Conservation (phyloP, 2,113 vertebrate species). For the Turdus rufiventris region DNA sequence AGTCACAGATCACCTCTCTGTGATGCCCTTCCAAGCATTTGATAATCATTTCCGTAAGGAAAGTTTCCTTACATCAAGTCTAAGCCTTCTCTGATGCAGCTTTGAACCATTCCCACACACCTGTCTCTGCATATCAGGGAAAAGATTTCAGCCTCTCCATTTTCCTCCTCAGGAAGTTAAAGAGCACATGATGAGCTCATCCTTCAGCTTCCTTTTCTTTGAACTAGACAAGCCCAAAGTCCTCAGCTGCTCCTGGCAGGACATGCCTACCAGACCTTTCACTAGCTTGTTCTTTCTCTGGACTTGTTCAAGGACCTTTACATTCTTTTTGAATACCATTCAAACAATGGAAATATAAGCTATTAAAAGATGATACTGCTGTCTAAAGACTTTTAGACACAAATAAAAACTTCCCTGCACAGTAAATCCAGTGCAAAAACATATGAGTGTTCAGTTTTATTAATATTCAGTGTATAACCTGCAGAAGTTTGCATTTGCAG, state of each 20-base stretch:
- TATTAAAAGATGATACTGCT: not conserved
- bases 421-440: not conserved
- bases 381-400: not conserved
- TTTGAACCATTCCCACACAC: not conserved
- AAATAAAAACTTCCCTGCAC: not conserved
- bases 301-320: not conserved
- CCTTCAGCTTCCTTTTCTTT: not conserved
- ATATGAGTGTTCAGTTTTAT: not conserved
- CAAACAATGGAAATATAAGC: not conserved
- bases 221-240: not conserved
- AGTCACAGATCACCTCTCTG: not conserved
- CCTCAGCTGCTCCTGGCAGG: not conserved
- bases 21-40: not conserved
- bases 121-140: not conserved
- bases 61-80: not conserved
- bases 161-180: not conserved
- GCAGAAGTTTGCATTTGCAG: not conserved
- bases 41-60: not conserved
- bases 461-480: not conserved
- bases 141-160: not conserved
- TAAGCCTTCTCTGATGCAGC: not conserved
- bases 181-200: rapidly evolving
- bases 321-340: not conserved
- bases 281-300: not conserved
- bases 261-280: not conserved